Conservation (phyloP, 2,113 vertebrate genomes). For the Falcunculus frontatus region DNA sequence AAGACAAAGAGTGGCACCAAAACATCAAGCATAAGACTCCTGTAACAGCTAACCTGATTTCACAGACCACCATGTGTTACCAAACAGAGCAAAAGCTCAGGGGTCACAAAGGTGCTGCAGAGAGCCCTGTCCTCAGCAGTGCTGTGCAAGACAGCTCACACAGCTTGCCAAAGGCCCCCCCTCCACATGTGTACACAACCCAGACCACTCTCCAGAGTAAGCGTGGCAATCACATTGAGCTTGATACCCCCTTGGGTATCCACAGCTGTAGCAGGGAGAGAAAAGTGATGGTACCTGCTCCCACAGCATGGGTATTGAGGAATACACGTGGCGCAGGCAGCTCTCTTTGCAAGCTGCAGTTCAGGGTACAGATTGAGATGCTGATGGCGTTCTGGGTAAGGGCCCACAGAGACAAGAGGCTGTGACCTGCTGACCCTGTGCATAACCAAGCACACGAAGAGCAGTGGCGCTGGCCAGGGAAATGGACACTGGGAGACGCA, state of each 20-base stretch:
- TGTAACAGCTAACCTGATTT: not conserved
- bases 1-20: not conserved
- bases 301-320: not conserved
- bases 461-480: fast-evolving
- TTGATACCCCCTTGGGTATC: too few relatives aligned
- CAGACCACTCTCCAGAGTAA: not conserved
- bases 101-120: not conserved
- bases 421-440: fast-evolving
- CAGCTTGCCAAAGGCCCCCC: not conserved
- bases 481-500: not conserved
- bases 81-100: not conserved
- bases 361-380: not conserved
- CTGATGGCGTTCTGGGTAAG: not conserved
- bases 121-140: not conserved
- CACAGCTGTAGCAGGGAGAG: not conserved
- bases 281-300: not conserved
- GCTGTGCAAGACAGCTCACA: not conserved
- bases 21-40: not conserved
- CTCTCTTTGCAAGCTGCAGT: not conserved
- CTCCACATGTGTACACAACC: not conserved
- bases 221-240: not conserved
- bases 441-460: fast-evolving
- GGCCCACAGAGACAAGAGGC: not conserved
- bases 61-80: not conserved
- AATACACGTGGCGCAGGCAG: not conserved